phyloP scores from a whole-genome alignment of 2,888 invertebrate species.

The Drosophila putrida region DNA sequence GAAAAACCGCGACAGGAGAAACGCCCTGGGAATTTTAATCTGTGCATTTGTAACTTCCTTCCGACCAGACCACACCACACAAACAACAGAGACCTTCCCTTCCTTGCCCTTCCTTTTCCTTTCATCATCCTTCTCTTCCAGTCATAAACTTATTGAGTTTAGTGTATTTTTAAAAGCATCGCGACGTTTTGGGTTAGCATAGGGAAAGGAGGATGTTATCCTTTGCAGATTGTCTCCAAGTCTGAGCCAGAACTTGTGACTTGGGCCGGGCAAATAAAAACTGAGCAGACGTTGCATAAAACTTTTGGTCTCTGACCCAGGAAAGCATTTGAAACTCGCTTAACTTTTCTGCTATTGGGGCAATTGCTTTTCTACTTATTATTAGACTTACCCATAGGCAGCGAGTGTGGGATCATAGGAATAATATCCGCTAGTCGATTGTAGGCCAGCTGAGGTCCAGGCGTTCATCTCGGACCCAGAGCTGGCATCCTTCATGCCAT shows the following conservation, averaged over 20 bases:
- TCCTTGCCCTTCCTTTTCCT: background rate
- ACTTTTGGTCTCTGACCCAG: slow-evolving; percentile 60
- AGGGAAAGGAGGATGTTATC: slow-evolving; percentile 20
- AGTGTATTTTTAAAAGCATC: slow-evolving; percentile 64
- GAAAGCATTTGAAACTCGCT: slow-evolving; percentile 68
- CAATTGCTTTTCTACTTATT: slow-evolving; percentile 7
- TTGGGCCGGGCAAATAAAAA: slow-evolving; percentile 54
- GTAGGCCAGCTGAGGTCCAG: slow-evolving; percentile 95
- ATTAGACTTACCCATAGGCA: slow-evolving; percentile 96
- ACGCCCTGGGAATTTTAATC: slow-evolving; percentile 66
- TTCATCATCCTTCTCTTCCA: slow-evolving; percentile 5
- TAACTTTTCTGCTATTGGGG: slow-evolving; percentile 25
- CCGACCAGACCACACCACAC: slow-evolving; percentile 40
- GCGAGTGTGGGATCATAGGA: slow-evolving; percentile 95
- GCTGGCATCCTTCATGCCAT: slow-evolving; percentile 93
- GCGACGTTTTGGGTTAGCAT: slow-evolving; percentile 36
- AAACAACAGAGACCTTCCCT: slow-evolving; percentile 39
- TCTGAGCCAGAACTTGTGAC: slow-evolving; percentile 27
- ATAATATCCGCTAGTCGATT: slow-evolving; percentile 96
- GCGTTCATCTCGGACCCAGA: slow-evolving; percentile 94
- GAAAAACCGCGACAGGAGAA: slow-evolving; percentile 46
- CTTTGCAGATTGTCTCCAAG: slow-evolving; percentile 49
- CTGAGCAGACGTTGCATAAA: slow-evolving; percentile 63
- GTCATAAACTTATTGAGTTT: slow-evolving; percentile 70
- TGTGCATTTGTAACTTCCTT: slow-evolving; percentile 76